Evolutionary conservation across 64 coral and sea anemone genomes (phyloP), one percentile per base, ranked within the genome.

Genomic region (Catalaphyllia jardinei): DNA sequence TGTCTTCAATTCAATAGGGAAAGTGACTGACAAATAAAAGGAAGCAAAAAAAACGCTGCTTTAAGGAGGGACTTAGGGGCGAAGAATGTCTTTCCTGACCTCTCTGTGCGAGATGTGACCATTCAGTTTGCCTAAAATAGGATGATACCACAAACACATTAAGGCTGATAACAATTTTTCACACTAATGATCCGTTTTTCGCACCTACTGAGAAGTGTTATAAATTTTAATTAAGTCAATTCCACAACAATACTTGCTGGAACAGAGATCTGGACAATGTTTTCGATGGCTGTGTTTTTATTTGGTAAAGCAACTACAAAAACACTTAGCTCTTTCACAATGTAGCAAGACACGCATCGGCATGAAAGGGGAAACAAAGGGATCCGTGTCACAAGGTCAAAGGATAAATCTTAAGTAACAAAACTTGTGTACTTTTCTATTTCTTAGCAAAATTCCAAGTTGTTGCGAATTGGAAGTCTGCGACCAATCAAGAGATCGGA

Each of bases 401-500:
- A 12, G 62, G 81, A 85, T 85, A 49, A 85, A 25, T 50, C 63
- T 50, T 71, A n/a, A 64, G 81, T 85, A 85, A 71, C 63, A 85
- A 81, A 85, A 85, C 29, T 85, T 50, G 63, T 29, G 38, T 71
- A 71, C 81, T 85, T 85, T 71, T 27, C 65, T 50, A 85, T 85
- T 85, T 85, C 24, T 20, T 24, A 71, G 38, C 62, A 25, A 71
- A 42, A 85, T 50, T 85, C 15, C 63, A 71, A 15, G 13, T 77
- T 39, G 31, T 17, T 11, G 24, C 81, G 63, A 30, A 38, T 14
- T 16, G 51, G 35, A 71, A 35, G 39, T 24, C 81, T 85, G 81
- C 19, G 62, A 71, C 81, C 63, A 85, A 85, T 85, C 81, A 85
- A 25, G 25, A 14, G 29, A 85, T 69, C 81, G 81, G 81, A 85